A percentile compares a stretch with the other conserved stretches of the same genome.
phyloP scores from a whole-genome alignment of 2,888 invertebrate genomes.

The Periphyllus acericola region DNA sequence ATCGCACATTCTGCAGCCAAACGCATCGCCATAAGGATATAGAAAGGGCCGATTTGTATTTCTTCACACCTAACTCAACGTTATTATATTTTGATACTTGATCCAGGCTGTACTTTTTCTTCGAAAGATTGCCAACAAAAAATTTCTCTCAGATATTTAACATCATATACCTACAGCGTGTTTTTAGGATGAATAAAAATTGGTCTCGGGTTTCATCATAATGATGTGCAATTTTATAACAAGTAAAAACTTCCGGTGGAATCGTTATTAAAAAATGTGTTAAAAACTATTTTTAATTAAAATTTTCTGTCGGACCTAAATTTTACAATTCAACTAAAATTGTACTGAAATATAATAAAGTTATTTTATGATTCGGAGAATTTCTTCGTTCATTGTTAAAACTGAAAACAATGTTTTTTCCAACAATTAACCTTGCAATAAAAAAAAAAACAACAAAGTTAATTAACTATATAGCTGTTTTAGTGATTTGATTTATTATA shows the following conservation, averaged over 20 bases:
- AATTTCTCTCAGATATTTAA: background rate
- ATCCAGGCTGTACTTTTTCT: background rate
- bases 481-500: background rate
- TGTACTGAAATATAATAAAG: too few relatives aligned
- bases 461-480: background rate
- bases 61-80: background rate
- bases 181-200: background rate
- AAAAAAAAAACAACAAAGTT: background rate
- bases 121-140: background rate
- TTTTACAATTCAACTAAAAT: background rate
- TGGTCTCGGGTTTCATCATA: constrained; percentile 30
- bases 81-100: constrained; percentile 22
- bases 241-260: background rate
- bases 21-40: background rate
- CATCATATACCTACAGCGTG: background rate
- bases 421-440: background rate
- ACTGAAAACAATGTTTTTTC: background rate
- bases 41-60: background rate
- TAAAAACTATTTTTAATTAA: constrained; percentile 17
- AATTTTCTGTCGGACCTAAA: background rate
- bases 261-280: background rate
- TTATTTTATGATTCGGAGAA: background rate
- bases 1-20: background rate
- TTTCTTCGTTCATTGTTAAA: background rate
- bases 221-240: background rate